A percentile compares a stretch with the other conserved stretches of the same genome.
Conservation (phyloP, 1,140 invertebrate species). For the Phocides pigmalion region DNA sequence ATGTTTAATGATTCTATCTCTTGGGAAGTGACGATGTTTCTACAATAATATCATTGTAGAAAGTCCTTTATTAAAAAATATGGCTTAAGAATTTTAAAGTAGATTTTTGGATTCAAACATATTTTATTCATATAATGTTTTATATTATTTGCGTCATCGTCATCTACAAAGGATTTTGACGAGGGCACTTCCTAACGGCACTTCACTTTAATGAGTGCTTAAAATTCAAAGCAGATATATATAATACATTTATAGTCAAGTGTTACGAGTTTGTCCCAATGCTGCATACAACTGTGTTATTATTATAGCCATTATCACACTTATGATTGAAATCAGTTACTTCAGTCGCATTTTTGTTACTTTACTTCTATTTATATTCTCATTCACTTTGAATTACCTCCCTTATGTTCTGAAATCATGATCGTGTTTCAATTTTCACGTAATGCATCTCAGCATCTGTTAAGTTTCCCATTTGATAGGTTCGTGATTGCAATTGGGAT, state of each 20-base stretch:
- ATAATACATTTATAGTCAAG: neutral
- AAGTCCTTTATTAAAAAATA: too few relatives aligned
- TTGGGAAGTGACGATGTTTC: too few relatives aligned
- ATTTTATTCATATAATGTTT: neutral
- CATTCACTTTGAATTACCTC: too few relatives aligned
- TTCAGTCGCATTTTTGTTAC: too few relatives aligned
- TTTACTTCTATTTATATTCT: too few relatives aligned
- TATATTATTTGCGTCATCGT: slow-evolving; percentile 15
- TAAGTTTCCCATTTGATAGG: slow-evolving; percentile 28
- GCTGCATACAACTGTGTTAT: neutral
- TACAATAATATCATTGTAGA: too few relatives aligned
- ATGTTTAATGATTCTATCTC: neutral
- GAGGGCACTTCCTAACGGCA: neutral
- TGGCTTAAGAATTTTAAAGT: too few relatives aligned
- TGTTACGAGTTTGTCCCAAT: neutral
- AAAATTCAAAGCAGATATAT: slow-evolving; percentile 11
- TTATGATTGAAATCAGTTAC: too few relatives aligned
- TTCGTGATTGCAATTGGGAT: slow-evolving; percentile 59
- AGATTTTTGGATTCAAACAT: neutral
- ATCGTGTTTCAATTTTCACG: neutral
- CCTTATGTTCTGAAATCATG: neutral
- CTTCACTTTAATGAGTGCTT: neutral
- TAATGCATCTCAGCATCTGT: slow-evolving; percentile 1
- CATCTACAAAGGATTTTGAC: neutral
- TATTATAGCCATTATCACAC: neutral